Evolutionary conservation across 2,113 vertebrate genomes (phyloP).

Genomic region (Callithrix jacchus): DNA sequence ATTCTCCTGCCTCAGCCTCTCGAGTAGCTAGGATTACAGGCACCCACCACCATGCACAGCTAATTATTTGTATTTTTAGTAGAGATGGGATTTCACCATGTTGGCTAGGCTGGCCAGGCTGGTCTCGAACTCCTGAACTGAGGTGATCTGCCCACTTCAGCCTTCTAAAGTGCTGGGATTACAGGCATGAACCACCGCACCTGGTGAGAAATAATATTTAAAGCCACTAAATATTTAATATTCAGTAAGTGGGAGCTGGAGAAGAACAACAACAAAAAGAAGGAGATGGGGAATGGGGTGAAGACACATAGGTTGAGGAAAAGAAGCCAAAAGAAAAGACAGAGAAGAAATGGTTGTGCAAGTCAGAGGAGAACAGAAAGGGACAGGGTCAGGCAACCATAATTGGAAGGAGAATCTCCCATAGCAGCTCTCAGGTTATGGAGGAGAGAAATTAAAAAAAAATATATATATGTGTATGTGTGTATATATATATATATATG

Average conservation of each 20-base stretch:
- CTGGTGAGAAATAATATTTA: background rate
- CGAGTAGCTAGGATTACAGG: no score
- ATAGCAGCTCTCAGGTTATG: background rate
- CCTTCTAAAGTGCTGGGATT: no score
- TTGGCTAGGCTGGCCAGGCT: no score
- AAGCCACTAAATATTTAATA: background rate
- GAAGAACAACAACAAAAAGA: background rate
- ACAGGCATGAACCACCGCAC: no score
- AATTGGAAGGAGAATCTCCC: background rate
- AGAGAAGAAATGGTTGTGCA: background rate
- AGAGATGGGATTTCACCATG: no score
- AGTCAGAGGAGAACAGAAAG: background rate
- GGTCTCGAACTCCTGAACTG: no score
- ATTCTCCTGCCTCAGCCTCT: no score
- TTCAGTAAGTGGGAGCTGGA: background rate
- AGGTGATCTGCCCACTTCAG: no score
- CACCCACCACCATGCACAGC: no score
- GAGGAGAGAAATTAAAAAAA: background rate
- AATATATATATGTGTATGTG: no score
- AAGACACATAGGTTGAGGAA: background rate
- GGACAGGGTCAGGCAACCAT: background rate
- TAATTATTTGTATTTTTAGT: no score
- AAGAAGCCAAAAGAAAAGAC: background rate
- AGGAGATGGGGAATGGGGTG: background rate
- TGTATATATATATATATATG: no score